phyloP scores from a whole-genome alignment of 1,140 invertebrate genomes.

The Pogonomyrmex barbatus region DNA sequence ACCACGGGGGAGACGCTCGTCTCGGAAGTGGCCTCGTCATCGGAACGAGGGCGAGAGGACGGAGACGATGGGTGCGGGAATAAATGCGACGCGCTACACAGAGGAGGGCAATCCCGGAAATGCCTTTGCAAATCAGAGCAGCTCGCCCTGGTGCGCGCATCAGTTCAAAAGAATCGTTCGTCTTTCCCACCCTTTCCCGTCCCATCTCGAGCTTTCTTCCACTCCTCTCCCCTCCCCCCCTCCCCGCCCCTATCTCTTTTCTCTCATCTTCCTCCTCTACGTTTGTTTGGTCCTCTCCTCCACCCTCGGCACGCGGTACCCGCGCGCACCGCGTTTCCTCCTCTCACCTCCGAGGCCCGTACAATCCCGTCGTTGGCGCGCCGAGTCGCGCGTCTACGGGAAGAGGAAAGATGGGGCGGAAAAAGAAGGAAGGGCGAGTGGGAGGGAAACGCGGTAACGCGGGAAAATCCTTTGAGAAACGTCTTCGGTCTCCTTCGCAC shows the following conservation, averaged over 20 bases:
- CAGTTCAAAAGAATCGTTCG: slow-evolving; percentile 65
- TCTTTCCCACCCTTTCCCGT: not conserved
- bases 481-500: slow-evolving; percentile 49
- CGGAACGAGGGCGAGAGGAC: slow-evolving; percentile 18
- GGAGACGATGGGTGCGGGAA: slow-evolving; percentile 1
- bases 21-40: slow-evolving; percentile 55
- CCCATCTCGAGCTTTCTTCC: not conserved
- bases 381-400: slow-evolving; percentile 33
- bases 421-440: not conserved
- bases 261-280: slow-evolving; percentile 6
- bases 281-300: slow-evolving; percentile 39
- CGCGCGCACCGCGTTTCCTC: slow-evolving; percentile 12
- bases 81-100: slow-evolving; percentile 42
- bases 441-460: slow-evolving; percentile 32
- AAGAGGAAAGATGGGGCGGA: not conserved
- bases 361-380: slow-evolving; percentile 50
- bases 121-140: slow-evolving; percentile 75
- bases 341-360: not conserved
- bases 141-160: slow-evolving; percentile 55
- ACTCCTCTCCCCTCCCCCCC: not conserved
- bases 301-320: not conserved
- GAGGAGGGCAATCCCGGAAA: slow-evolving; percentile 71
- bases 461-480: slow-evolving; percentile 67
- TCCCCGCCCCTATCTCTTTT: not conserved
- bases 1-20: not conserved